Conservation (phyloP, 2,797 vertebrate species). For the Intellagama lesueurii region DNA sequence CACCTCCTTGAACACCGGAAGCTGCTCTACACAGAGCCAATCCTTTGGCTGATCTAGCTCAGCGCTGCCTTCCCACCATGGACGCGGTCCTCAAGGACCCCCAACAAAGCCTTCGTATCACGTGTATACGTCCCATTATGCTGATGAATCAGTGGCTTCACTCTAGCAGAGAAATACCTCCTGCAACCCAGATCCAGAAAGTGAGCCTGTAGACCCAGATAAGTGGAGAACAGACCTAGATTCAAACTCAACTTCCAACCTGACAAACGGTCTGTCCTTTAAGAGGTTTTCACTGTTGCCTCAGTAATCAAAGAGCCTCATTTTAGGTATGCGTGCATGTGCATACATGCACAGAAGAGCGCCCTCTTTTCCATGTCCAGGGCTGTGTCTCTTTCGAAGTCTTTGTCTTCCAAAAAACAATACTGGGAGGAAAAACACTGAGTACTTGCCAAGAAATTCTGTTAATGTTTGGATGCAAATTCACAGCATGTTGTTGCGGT, state of each 20-base stretch:
- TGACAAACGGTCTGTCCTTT: not conserved
- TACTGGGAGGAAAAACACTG: not conserved
- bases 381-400: not conserved
- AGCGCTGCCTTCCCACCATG: too few relatives aligned
- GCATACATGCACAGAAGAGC: not conserved
- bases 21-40: not conserved
- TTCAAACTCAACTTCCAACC: too few relatives aligned
- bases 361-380: too few relatives aligned
- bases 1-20: not conserved
- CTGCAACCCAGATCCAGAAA: not conserved
- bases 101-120: too few relatives aligned
- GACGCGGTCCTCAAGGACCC: not conserved
- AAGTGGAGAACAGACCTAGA: not conserved
- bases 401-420: conserved; percentile 8
- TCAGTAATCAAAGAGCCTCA: too few relatives aligned
- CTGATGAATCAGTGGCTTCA: too few relatives aligned
- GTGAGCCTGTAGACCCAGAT: too few relatives aligned
- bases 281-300: not conserved
- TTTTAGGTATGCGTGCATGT: not conserved
- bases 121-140: too few relatives aligned
- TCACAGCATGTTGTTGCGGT: conserved; percentile 11
- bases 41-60: not conserved
- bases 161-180: not conserved
- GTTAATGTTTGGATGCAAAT: conserved; percentile 8
- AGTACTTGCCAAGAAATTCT: not conserved